Evolutionary conservation across 2,888 invertebrate species (phyloP), one percentile per base, ranked within the genome.

Genomic region (Hermaeophaga mercurialis): DNA sequence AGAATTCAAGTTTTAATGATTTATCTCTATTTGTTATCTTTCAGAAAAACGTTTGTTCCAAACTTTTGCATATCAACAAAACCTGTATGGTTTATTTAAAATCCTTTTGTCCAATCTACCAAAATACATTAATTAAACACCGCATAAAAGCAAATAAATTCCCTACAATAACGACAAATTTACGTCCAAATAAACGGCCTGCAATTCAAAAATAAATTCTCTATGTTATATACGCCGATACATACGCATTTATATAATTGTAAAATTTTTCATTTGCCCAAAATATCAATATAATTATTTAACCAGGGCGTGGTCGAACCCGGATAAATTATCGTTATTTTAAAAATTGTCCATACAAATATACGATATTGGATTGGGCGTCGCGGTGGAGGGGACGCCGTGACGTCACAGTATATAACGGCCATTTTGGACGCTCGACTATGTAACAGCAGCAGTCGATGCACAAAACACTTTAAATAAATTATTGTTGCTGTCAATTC

Each of bases 341-440:
- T 56, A 60, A 65, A 64, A 63, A 65, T 52, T 53, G 47, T 60
- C 55, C 52, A 43, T 59, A 52, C 44, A 49, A 64, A 58, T 59
- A 54, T 55, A 34, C 43, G 56, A 58, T 26, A 43, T 61, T 53
- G 58, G 56, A 68, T 66, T 68, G 68, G 66, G 43, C 33, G 36
- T 36, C 28, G 43, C 12, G 46, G 50, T n/a, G 59, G 56, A 52
- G 62, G 64, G 64, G 64, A 58, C 28, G 50, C 47, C 34, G 61
- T 67, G 61, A 66, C 66, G 66, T 69, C 61, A 62, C 58, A 45
- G 59, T 65, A 63, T 54, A 65, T 63, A 63, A 57, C 60, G 53
- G 66, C 66, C 66, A 66, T 66, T 64, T 66, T 66, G 65, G 57
- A 60, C 61, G 60, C 63, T 64, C 52, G 60, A 58, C 60, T 61